phyloP scores from a whole-genome alignment of 2,797 vertebrate species.

The Catharus ustulatus region DNA sequence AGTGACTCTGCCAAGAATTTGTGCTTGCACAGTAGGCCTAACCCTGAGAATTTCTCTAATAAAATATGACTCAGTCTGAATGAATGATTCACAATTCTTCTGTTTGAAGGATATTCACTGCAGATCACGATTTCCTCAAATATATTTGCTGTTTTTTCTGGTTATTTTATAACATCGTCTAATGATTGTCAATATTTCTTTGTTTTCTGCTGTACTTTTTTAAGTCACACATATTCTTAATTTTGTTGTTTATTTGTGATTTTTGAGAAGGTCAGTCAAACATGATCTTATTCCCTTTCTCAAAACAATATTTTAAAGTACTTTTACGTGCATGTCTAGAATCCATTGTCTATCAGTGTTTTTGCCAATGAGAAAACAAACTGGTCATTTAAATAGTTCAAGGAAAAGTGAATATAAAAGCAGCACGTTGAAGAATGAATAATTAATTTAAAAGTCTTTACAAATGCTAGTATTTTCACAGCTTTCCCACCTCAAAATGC shows the following conservation, averaged over 20 bases:
- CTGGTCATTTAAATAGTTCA: background rate
- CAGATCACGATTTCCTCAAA: slow-evolving; percentile 18
- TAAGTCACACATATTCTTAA: background rate
- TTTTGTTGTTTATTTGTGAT: background rate
- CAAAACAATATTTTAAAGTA: background rate
- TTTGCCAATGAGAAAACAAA: background rate
- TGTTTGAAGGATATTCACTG: background rate
- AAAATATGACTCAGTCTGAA: slow-evolving; percentile 41
- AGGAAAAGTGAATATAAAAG: background rate
- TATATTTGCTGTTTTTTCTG: background rate
- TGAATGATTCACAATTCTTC: slow-evolving; percentile 43
- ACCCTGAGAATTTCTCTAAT: slow-evolving; percentile 38
- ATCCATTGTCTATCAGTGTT: background rate
- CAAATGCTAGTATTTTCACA: background rate
- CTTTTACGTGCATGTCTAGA: background rate
- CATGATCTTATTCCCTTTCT: background rate
- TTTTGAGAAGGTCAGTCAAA: background rate
- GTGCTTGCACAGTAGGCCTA: slow-evolving; percentile 22
- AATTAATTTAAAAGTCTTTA: background rate
- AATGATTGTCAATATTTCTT: background rate
- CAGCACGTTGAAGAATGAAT: background rate
- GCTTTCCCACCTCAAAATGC: background rate
- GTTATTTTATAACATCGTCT: background rate
- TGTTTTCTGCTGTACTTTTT: background rate
- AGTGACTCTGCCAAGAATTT: slow-evolving; percentile 5